These are phyloP conservation scores for Meandrusa payeni DNA, from an alignment of 2,888 invertebrate genomes.

Conservation along the genomic window DNA sequence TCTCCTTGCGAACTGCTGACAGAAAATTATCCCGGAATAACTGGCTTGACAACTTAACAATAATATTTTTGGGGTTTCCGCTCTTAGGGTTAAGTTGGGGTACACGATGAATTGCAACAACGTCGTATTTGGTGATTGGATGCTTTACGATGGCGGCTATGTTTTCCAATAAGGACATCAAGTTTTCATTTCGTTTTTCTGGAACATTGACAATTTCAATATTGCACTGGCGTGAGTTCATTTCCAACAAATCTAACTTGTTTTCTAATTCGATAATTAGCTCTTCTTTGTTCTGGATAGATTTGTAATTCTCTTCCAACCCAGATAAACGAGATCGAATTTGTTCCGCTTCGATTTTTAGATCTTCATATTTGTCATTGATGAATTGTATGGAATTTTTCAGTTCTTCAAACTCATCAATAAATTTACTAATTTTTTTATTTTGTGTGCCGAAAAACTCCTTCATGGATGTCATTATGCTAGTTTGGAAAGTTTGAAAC, in stretches of 20 bases:
- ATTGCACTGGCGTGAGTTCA: conserved; percentile 12
- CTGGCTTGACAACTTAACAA: conserved; percentile 6
- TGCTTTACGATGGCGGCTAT: conserved; percentile 3
- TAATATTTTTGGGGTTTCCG: conserved; percentile 5
- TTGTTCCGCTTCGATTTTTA: too few species aligned
- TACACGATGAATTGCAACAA: conserved; percentile 3
- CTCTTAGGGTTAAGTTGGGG: conserved; percentile 1
- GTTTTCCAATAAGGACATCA: not conserved
- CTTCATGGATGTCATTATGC: too few species aligned
- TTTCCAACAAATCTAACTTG: conserved; percentile 10
- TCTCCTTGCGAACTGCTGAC: not conserved
- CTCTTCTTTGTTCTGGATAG: too few species aligned
- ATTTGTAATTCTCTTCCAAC: too few species aligned
- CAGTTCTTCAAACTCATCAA: too few species aligned
- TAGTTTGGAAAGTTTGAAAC: too few species aligned
- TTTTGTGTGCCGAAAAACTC: too few species aligned
- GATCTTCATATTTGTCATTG: too few species aligned
- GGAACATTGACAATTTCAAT: conserved; percentile 12
- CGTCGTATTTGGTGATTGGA: not conserved
- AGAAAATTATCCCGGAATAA: conserved; percentile 6
- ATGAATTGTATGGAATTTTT: too few species aligned
- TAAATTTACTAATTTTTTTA: too few species aligned
- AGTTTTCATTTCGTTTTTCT: conserved; percentile 11
- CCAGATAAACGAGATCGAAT: too few species aligned
- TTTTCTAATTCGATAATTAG: conserved; percentile 1